Base-by-base conservation (phyloP, 37 sponge, comb jelly and placozoan species). In the Spongilla lacustris region DNA sequence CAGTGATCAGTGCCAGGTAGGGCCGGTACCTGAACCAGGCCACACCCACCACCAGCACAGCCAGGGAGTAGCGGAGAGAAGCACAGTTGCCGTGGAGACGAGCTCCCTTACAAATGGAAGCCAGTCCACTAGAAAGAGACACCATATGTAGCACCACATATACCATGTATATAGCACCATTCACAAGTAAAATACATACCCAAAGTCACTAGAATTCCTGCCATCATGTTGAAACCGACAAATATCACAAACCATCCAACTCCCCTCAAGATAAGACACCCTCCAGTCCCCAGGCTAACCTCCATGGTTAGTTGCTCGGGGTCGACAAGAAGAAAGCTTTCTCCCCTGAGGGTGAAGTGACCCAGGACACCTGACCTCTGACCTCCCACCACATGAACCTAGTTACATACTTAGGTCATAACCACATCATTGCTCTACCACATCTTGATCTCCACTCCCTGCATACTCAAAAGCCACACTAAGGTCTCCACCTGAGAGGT, bases 21-120 rank as follows among this genome's bases (percentile, higher is more conserved):
- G 90, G 90, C 4, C 81, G 77, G 75, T 90, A 85, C 23, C 90
- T 85, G 14, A 90, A 28, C 90, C 90, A 90, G 73, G 85, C 90
- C 50, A 85, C 36, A 67, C 86, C 90, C 30, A 90, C 46, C 27
- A 85, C 81, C 21, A 79, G 2, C 48, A 90, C 68, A 50, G 85
- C 41, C 46, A 90, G 74, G 34, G 76, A 84, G 38, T 41, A 41
- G 26, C 81, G 36, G 32, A 90, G 81, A 12, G 50, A 23, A 13
- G 80, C 46, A 79, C 35, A 68, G 66, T 68, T 28, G 78, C 86
- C 23, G 72, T 27, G 66, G 76, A 36, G 33, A 85, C 90, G 69
- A 90, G 33, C 66, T 84, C 90, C n/a, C 81, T 28, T 23, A 90
- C 73, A 34, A 90, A 21, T 10, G 90, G 90, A n/a, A 90, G 9